Evolutionary conservation across 1,140 invertebrate species (phyloP).

Genomic region (Trachymyrmex septentrionalis): DNA sequence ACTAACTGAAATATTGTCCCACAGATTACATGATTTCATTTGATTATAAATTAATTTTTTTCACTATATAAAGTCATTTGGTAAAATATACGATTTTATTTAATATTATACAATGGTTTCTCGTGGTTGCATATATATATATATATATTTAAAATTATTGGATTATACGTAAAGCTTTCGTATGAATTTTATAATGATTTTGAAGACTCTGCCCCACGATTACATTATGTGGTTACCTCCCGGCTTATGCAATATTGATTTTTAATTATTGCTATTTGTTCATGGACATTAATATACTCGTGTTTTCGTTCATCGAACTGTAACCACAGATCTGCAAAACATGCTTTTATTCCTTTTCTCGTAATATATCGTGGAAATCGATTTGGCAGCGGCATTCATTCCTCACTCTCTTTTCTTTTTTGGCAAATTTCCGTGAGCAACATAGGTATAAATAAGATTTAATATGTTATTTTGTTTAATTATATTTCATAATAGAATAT

Average conservation of each 20-base stretch:
- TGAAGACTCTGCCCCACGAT: too few relatives aligned
- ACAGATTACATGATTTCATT: too few relatives aligned
- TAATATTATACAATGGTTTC: too few relatives aligned
- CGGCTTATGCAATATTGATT: not conserved
- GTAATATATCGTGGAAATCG: conserved; percentile 56
- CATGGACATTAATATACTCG: not conserved
- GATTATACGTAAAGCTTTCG: too few relatives aligned
- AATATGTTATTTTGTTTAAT: conserved; percentile 70
- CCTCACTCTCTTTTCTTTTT: conserved; percentile 11
- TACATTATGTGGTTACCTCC: too few relatives aligned
- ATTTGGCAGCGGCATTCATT: conserved; percentile 67
- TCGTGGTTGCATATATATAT: too few relatives aligned
- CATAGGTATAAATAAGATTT: conserved; percentile 64
- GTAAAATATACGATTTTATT: too few relatives aligned
- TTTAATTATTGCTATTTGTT: conserved; percentile 23
- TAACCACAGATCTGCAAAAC: conserved; percentile 62
- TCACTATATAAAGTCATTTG: too few relatives aligned
- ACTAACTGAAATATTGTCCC: too few relatives aligned
- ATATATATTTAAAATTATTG: too few relatives aligned
- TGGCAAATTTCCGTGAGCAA: conserved; percentile 66
- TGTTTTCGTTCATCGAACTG: conserved; percentile 26
- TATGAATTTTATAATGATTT: too few relatives aligned
- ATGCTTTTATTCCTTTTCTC: conserved; percentile 58
- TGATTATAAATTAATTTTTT: too few relatives aligned
- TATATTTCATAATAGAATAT: conserved; percentile 57